Base-by-base conservation (phyloP, 2,888 invertebrate species). In the Leptopilina syphax region DNA sequence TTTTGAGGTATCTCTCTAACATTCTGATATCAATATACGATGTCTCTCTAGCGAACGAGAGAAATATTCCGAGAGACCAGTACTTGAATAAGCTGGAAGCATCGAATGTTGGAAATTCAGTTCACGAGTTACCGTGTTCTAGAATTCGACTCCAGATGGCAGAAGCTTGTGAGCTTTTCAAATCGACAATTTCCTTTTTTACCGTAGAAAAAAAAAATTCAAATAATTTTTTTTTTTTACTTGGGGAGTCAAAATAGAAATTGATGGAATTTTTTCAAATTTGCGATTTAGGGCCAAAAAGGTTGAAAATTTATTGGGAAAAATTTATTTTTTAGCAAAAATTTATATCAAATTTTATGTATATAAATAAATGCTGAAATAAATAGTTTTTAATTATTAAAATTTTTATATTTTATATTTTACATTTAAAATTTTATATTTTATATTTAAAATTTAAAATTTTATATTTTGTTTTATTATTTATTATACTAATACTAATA, bases 91-190 rank as follows among this genome's bases (percentile, higher is more conserved):
- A 70, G 27, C 70, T 70, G 6, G 70, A 24, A 13, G 70, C 70
- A 50, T 70, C 70, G 27, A 70, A 70, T 24, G 70, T 50, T 67
- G 18, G 5, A 63, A 54, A 68, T 68, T 57, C 68, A 81, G 68
- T 63, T 8, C 3, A 44, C 9, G 83, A 76, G 80, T 80, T 83
- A 86, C 83, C 85, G 82, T 79, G 86, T 86, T 86, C 81, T 10
- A 5, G 8, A 50, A 70, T 76, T 79, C 66, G 68, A 80, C 87
- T 83, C 79, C 68, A 88, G 88, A 80, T 88, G 89, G 88, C 88
- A 81, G 76, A 50, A 87, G 86, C 82, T 83, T 81, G 83, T 84
- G 82, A 84, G 76, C 81, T 34, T 34, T 77, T 50, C n/a, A 44
- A 57, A 50, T 44, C 10, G 0, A 57, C 8, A 13, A n/a, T 13